Evolutionary conservation across 2,113 vertebrate species (phyloP).

Genomic region (Phyllopteryx taeniolatus): DNA sequence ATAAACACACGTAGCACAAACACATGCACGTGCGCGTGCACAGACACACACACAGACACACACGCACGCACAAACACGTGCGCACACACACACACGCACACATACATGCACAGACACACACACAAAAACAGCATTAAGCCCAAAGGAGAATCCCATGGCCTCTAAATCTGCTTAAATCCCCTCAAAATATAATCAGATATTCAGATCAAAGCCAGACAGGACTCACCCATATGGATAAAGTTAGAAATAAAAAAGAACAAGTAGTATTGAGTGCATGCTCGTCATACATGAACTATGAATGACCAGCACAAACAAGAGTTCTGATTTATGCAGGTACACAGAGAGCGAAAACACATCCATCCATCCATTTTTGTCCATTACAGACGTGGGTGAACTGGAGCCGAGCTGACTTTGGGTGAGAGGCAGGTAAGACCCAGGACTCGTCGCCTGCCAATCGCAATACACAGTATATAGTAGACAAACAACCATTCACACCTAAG

Average conservation of each 20-base stretch:
- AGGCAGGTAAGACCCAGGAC: too few species aligned
- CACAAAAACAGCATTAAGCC: conserved; percentile 45
- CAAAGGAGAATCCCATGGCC: conserved; percentile 57
- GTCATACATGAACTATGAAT: neutral
- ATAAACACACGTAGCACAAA: too few species aligned
- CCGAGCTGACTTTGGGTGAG: neutral
- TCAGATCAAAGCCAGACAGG: conserved; percentile 56
- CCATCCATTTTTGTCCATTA: neutral
- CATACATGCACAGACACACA: neutral
- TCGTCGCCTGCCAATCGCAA: neutral
- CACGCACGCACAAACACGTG: neutral
- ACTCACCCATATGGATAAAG: conserved; percentile 52
- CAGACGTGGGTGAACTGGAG: neutral
- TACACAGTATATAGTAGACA: neutral
- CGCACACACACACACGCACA: conserved; percentile 17
- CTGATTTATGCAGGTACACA: conserved; percentile 38
- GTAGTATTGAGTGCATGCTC: conserved; percentile 21
- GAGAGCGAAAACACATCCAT: conserved; percentile 33
- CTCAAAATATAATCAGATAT: conserved; percentile 69
- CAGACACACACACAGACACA: neutral
- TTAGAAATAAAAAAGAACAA: conserved; percentile 57
- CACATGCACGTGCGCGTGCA: too few species aligned
- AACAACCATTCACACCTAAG: too few species aligned
- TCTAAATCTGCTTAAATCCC: conserved; percentile 66
- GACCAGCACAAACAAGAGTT: neutral